phyloP scores from a whole-genome alignment of 37 sponge, comb jelly and placozoan species.

The Beroe forskalii region DNA sequence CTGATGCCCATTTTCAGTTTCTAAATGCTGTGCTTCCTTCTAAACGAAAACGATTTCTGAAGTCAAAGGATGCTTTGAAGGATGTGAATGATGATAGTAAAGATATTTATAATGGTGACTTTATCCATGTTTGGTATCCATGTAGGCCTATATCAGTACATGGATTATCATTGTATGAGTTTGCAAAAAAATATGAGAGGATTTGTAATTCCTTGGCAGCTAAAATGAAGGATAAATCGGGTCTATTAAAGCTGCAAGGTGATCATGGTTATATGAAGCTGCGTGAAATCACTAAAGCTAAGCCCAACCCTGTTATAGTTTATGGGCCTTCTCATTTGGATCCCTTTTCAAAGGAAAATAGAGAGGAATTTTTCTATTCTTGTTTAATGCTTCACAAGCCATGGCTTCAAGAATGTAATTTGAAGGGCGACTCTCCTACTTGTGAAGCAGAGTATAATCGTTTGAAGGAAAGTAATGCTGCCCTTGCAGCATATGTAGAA shows the following conservation, averaged over 20 bases:
- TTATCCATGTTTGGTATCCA: not conserved
- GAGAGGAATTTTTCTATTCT: not conserved
- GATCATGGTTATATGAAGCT: too few species aligned
- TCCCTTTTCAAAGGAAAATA: not conserved
- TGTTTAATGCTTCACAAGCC: not conserved
- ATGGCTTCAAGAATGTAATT: not conserved
- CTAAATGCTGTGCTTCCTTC: too few species aligned
- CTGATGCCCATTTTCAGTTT: too few species aligned
- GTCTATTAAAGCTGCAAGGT: not conserved
- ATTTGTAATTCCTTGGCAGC: not conserved
- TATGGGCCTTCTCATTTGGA: not conserved
- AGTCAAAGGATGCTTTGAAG: not conserved
- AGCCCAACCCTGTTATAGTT: not conserved
- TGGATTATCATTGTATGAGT: not conserved
- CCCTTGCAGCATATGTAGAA: too few species aligned
- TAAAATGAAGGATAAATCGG: not conserved
- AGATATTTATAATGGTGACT: not conserved
- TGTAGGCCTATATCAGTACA: not conserved
- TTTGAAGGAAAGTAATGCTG: too few species aligned
- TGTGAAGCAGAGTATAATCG: too few species aligned
- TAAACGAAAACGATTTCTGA: not conserved
- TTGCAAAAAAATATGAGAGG: not conserved
- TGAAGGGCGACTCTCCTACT: not conserved
- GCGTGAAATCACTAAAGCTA: not conserved
- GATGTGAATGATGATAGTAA: not conserved